Evolutionary conservation across 2,797 vertebrate genomes (phyloP), one percentile per base, ranked within the genome.

Genomic region (Pelochelys cantorii): DNA sequence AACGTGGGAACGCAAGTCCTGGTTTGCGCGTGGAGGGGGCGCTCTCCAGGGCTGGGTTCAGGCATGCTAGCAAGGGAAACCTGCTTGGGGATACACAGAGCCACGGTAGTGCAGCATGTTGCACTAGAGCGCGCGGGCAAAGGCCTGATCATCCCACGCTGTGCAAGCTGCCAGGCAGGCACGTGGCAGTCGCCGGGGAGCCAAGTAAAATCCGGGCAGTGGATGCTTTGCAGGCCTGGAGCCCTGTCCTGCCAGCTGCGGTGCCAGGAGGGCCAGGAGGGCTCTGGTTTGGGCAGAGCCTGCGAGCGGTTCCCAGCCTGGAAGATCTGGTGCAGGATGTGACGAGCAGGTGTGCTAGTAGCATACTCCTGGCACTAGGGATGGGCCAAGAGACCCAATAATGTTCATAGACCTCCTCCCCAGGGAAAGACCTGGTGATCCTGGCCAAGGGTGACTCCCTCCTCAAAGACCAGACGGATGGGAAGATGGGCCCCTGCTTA

Each of bases 161-260:
- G 29, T 29, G 5, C 60, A 11, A 10, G 37, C 25, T 14, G 31
- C 60, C 29, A 29, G 15, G 6, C 7, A 29, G 29, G 60, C 29
- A 31, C 14, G 5, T 31, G 0, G 3, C 65, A 81, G 9, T 29
- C 11, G 13, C 52, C 75, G 42, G 42, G 31, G 87, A 75, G 42
- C 20, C 79, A 31, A 1, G 0, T 3, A 5, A 5, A 4, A 48
- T 84, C 11, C 62, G 56, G 42, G 54, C 15, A 77, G 57, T 6
- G 29, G 55, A 2, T 53, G 20, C 79, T 75, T 87, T 62, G 48
- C 53, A 37, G 25, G 7, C 75, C 25, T 80, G 27, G 9, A 65
- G 11, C 2, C 5, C 20, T 56, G 13, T 87, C 27, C 29, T 2
- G 27, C 29, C 59, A 15, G 18, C 65, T 68, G n/a, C 18, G 20